These are phyloP conservation scores for Spermophilus dauricus DNA, from an alignment of 2,113 vertebrate genomes.

Conservation along the genomic window DNA sequence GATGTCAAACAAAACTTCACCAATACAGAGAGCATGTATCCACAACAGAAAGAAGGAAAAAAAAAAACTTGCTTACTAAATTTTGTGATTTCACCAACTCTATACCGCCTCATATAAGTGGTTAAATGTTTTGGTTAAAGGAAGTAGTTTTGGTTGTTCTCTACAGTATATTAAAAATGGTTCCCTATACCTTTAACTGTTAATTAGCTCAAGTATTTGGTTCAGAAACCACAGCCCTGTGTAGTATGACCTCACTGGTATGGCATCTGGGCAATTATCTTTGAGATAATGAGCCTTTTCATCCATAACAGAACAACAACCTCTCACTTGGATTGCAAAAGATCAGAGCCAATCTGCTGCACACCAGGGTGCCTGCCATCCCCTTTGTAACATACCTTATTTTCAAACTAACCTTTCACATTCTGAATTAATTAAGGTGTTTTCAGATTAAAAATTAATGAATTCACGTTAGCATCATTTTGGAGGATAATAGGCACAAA, in stretches of 20 bases:
- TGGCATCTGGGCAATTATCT: conserved; percentile 89
- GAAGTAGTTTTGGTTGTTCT: conserved; percentile 25
- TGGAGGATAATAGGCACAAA: conserved; percentile 62
- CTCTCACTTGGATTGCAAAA: conserved; percentile 83
- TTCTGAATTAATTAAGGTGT: conserved; percentile 86
- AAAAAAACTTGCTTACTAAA: neutral
- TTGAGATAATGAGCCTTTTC: conserved; percentile 88
- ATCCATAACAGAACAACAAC: conserved; percentile 86
- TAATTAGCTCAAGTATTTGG: conserved; percentile 84
- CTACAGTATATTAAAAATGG: conserved; percentile 70
- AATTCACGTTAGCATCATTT: conserved; percentile 79
- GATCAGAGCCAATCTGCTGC: conserved; percentile 87
- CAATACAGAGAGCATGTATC: neutral
- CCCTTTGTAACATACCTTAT: conserved; percentile 83
- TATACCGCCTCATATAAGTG: neutral
- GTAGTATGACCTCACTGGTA: conserved; percentile 85
- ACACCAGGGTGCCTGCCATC: conserved; percentile 78
- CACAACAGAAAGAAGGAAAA: neutral
- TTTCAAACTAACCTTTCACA: conserved; percentile 87
- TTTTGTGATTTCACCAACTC: conserved; percentile 27
- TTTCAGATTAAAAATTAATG: conserved; percentile 88
- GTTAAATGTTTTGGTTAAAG: conserved; percentile 54
- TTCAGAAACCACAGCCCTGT: conserved; percentile 79
- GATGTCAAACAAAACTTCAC: conserved; percentile 19
- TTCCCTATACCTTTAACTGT: conserved; percentile 77